Base-by-base conservation (phyloP, 2,888 invertebrate species). In the Coremacera marginata region DNA sequence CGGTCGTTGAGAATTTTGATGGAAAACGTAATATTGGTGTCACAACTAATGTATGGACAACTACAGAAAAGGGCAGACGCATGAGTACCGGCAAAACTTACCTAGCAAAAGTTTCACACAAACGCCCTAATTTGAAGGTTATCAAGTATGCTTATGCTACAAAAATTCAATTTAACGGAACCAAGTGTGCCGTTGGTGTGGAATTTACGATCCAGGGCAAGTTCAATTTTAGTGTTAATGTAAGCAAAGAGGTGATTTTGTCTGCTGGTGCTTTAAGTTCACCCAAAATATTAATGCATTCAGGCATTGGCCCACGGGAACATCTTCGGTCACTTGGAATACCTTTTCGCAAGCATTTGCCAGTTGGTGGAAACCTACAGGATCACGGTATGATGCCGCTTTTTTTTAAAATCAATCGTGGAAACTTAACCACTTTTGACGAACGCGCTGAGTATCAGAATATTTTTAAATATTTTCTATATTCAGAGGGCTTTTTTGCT, bases 351-450 rank as follows among this genome's bases (percentile, higher is more conserved):
- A 79, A 75, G 11, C 82, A 86, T 57, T 73, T 88, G 49, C 79
- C 80, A 57, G 95, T 95, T 0, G 95, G 95, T 0, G 90, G 93
- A 80, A 94, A 95, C 84, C 90, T 96, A 0, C 95, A 95, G 86
- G 96, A 96, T 85, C 96, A 96, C 85, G 93, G 94, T 68, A 93
- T 93, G 14, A 90, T 93, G 76, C 83, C 84, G 4, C 77, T 84
- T 5, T 76, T 80, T 22, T 75, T 86, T 31, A 81, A 81, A 78
- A 90, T 92, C 83, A 91, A 91, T 8, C 75, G 81, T 11, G 77
- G 81, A 3, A 76, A 31, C 31, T 76, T 81, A 1, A 62, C 65
- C 22, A 1, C 19, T 63, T n/a, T 63, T 71, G 7, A n/a, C 22
- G 14, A 68, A 25, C 34, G 80, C 80, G 3, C 25, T 2, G 52